phyloP scores from a whole-genome alignment of 2,888 invertebrate genomes.

The Phengaris alcon region DNA sequence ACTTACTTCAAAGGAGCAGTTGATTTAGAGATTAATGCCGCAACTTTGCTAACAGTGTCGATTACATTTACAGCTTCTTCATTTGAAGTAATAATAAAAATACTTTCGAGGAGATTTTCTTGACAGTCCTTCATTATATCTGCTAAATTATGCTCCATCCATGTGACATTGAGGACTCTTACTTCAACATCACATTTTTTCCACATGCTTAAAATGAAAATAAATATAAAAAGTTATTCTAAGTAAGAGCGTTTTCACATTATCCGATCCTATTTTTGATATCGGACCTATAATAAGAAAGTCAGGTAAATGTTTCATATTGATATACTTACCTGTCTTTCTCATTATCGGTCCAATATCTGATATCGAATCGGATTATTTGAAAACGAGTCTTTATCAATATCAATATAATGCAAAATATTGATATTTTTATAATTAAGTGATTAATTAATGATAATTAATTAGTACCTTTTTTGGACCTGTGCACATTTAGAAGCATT shows the following conservation, averaged over 20 bases:
- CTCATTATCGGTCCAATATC: too few relatives aligned
- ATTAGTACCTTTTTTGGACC: conserved; percentile 32
- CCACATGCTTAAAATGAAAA: background rate
- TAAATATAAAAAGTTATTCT: background rate
- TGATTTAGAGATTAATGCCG: background rate
- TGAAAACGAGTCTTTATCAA: too few relatives aligned
- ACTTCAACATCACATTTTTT: background rate
- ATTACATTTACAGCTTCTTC: background rate
- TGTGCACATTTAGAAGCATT: conserved; percentile 31
- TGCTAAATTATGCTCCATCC: background rate
- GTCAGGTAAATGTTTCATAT: too few relatives aligned
- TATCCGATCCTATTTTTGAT: too few relatives aligned
- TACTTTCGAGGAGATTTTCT: background rate
- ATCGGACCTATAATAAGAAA: too few relatives aligned
- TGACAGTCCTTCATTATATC: background rate
- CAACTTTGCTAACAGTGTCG: background rate
- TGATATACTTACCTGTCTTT: too few relatives aligned
- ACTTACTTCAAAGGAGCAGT: background rate
- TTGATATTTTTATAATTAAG: background rate
- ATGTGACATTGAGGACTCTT: background rate
- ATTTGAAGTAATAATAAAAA: background rate
- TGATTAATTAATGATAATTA: background rate
- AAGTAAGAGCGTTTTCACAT: too few relatives aligned
- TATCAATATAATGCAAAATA: too few relatives aligned
- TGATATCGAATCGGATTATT: too few relatives aligned